Evolutionary conservation across 2,888 invertebrate genomes (phyloP), one percentile per base, ranked within the genome.

Genomic region (Leptinotarsa juncta): DNA sequence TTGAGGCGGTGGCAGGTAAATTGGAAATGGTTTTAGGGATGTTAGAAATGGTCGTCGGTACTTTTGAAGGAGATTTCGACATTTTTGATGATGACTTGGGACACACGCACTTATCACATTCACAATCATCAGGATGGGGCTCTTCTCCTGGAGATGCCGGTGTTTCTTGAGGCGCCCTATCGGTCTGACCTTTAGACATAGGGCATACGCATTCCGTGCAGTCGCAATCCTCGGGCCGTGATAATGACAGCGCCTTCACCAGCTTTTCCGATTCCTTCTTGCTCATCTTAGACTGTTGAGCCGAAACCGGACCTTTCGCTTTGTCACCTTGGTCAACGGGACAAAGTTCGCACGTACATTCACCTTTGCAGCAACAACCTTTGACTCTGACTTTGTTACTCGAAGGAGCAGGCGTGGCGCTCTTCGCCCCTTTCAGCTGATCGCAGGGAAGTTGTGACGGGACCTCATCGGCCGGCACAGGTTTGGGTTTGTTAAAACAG

Each of bases 311-410:
- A 26, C 42, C 67, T 23, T 26, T 68, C 53, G 53, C 53, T 18
- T 26, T 23, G n/a, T 53, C 26, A 26, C 16, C 67, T 15, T 51
- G 16, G 23, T 51, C 77, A 18, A 71, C 48, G 4, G 74, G 74
- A 60, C 78, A 79, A 18, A 50, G 3, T n/a, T 75, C 70, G 65
- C 79, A 78, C n/a, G 72, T 73, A 70, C 79, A 79, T 12, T 72
- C 70, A 14, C 48, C 67, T 65, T 70, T 73, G 57, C 79, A 79
- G 57, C 76, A 76, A 49, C 79, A 79, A 15, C 23, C 20, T 5
- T 23, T 50, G 20, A 20, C 4, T 12, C 12, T 10, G 55, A 20
- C 16, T 42, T 42, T 53, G 3, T 18, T 16, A 14, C 12, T 10
- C 3, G 55, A 57, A 18, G 55, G 55, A 3, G 55, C 18, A 20